Percentiles rank a stretch among this genome's conserved stretches.
These are phyloP conservation scores for Crypturellus undulatus DNA, from an alignment of 2,113 vertebrate species.

Conservation along the genomic window DNA sequence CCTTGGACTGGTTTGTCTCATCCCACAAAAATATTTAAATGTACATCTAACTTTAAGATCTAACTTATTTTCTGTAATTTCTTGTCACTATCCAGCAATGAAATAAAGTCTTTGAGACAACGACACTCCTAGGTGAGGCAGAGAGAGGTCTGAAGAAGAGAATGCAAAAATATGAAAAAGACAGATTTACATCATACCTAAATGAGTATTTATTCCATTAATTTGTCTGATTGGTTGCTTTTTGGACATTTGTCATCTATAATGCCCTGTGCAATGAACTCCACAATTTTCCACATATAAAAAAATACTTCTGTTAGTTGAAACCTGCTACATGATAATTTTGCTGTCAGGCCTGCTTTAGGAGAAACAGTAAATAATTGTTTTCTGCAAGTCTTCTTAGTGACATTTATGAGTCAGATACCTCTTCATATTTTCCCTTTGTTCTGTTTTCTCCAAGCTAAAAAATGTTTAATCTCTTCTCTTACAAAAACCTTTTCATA, in stretches of 20 bases:
- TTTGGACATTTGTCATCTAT: rapidly evolving
- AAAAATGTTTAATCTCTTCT: constrained; percentile 49
- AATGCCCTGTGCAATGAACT: neutral
- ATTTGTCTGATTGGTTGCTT: neutral
- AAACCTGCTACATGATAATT: neutral
- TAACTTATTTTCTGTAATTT: constrained; percentile 17
- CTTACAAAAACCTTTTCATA: constrained; percentile 19
- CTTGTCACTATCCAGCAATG: neutral
- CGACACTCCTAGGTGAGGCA: neutral
- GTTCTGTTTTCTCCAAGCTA: constrained; percentile 19
- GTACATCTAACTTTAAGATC: neutral
- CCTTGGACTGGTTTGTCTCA: neutral
- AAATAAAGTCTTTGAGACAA: neutral
- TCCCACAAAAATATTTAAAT: neutral
- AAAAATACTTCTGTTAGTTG: neutral
- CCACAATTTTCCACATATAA: neutral
- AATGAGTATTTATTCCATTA: neutral
- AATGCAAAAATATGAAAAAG: neutral
- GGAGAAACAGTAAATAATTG: neutral
- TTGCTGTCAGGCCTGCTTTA: neutral
- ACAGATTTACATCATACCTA: rapidly evolving
- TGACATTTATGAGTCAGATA: neutral
- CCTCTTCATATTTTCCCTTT: constrained; percentile 37
- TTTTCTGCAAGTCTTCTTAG: constrained; percentile 18
- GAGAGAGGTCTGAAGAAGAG: neutral